These are phyloP conservation scores for Brachirus orientalis DNA, from an alignment of 2,113 vertebrate species.

Conservation along the genomic window DNA sequence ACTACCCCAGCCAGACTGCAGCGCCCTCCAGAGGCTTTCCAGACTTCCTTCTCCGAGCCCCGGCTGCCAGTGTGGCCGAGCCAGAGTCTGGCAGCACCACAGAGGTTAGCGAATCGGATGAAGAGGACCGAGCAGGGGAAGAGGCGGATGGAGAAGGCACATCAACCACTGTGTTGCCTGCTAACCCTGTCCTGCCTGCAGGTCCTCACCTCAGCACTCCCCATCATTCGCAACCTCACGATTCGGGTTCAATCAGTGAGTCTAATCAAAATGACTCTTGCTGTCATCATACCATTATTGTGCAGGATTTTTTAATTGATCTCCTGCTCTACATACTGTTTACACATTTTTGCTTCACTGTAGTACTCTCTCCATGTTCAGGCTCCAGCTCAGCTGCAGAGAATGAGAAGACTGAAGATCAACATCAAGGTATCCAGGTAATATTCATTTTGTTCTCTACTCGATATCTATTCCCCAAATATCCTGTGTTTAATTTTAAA, in stretches of 20 bases:
- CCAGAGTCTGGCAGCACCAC: slow-evolving; percentile 76
- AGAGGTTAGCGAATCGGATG: slow-evolving; percentile 78
- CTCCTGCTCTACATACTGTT: background rate
- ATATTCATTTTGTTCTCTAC: background rate
- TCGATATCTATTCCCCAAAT: too few relatives aligned
- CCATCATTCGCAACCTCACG: slow-evolving; percentile 22
- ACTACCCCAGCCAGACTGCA: slow-evolving; percentile 83
- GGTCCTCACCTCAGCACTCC: background rate
- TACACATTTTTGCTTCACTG: background rate
- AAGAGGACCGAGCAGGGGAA: slow-evolving; percentile 54
- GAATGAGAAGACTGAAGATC: slow-evolving; percentile 14
- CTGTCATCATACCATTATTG: background rate
- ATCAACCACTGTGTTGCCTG: background rate
- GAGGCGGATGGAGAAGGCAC: background rate
- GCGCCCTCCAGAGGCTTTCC: slow-evolving; percentile 76
- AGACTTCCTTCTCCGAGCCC: slow-evolving; percentile 54
- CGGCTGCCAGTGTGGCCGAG: slow-evolving; percentile 44
- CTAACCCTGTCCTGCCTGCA: background rate
- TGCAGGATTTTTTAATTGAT: background rate
- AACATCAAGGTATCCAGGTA: slow-evolving; percentile 44
- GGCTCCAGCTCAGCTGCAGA: slow-evolving; percentile 44
- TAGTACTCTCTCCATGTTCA: slow-evolving; percentile 18
- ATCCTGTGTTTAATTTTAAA: too few relatives aligned
- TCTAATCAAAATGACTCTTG: background rate
- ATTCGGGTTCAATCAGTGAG: slow-evolving; percentile 40